phyloP scores from a whole-genome alignment of 2,113 vertebrate genomes.

The Raja brachyura region DNA sequence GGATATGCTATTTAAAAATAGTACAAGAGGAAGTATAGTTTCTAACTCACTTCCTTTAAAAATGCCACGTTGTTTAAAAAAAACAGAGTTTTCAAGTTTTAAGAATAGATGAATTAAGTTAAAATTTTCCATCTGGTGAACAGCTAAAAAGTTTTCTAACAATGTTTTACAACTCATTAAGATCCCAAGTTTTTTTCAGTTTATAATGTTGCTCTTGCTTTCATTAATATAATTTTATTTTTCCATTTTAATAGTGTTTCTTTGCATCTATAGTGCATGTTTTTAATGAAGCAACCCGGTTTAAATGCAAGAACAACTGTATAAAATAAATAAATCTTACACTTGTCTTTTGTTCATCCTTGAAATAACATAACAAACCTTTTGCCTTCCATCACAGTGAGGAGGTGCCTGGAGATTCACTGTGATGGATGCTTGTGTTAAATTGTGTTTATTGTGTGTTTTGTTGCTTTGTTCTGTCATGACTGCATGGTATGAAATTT shows the following conservation, averaged over 20 bases:
- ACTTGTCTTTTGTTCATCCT: not conserved
- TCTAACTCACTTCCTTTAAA: conserved; percentile 23
- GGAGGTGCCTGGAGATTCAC: too few species aligned
- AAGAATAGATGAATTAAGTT: not conserved
- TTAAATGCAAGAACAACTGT: not conserved
- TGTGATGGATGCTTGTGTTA: too few species aligned
- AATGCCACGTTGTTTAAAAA: not conserved
- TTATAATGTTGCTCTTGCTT: not conserved
- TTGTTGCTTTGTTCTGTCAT: too few species aligned
- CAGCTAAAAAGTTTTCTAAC: not conserved
- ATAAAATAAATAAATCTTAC: not conserved
- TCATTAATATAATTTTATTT: not conserved
- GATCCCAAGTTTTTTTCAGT: not conserved
- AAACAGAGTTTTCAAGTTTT: not conserved
- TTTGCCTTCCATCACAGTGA: too few species aligned
- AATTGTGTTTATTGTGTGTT: too few species aligned
- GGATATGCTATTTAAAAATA: conserved; percentile 2
- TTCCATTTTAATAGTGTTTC: not conserved
- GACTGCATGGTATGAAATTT: too few species aligned
- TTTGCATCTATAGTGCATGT: not conserved
- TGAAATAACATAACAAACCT: not conserved
- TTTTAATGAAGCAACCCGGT: not conserved
- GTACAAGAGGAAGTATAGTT: not conserved
- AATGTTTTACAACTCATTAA: not conserved
- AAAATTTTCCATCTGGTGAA: not conserved